Percentiles rank a stretch among this genome's conserved stretches.
Conservation (phyloP, 2,797 vertebrate genomes). For the Acanthornis magna region DNA sequence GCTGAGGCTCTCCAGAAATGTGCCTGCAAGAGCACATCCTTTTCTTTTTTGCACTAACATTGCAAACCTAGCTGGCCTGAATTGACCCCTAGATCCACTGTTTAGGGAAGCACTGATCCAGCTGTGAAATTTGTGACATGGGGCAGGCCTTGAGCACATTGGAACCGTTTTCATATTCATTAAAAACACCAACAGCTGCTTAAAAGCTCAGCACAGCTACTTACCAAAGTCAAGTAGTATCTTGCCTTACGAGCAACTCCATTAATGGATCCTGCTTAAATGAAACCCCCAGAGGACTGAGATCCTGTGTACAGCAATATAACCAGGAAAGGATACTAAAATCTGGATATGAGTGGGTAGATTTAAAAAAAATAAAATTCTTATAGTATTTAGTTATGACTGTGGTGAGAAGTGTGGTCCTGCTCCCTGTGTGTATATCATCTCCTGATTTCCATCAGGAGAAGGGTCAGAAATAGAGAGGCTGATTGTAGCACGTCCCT, state of each 20-base stretch:
- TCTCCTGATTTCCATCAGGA: neutral
- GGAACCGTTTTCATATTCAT: conserved; percentile 44
- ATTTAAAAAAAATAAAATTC: no score
- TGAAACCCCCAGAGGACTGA: conserved; percentile 30
- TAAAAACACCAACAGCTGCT: conserved; percentile 25
- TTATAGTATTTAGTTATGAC: neutral
- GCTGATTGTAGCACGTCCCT: neutral
- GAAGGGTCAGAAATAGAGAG: neutral
- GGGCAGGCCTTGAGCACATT: conserved; percentile 49
- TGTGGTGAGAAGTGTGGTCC: neutral
- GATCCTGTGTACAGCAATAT: neutral
- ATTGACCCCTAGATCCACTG: neutral
- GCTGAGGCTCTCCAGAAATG: neutral
- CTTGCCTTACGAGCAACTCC: conserved; percentile 34
- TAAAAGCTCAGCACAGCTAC: conserved; percentile 31
- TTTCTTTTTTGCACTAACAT: neutral
- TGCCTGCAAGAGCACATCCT: neutral
- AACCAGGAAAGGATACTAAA: neutral
- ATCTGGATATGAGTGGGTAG: neutral
- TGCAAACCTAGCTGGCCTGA: neutral
- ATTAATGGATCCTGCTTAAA: conserved; percentile 15
- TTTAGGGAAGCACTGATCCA: neutral
- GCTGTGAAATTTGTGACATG: conserved; percentile 38
- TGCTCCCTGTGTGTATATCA: neutral
- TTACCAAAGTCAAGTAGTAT: conserved; percentile 50